Base-by-base conservation (phyloP, 2,888 invertebrate genomes). In the Dolomedes plantarius region DNA sequence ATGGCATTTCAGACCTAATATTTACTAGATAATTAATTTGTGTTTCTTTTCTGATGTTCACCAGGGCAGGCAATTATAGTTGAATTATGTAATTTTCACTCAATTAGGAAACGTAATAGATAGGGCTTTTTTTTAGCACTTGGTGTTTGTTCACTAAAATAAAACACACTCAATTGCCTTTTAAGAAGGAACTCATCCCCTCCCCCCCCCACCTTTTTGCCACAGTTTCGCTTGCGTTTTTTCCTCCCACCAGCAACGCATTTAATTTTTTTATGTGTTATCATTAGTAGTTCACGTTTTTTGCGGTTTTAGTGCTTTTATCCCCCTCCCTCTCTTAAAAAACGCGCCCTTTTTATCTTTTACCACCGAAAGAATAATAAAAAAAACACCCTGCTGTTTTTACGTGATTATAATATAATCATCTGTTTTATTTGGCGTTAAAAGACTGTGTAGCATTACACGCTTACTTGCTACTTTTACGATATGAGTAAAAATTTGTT, bases 41-140 rank as follows among this genome's bases (percentile, higher is more conserved):
- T 78, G 72, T 78, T 71, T 64, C 39, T 74, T 65, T 46, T 31
- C 69, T 3, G 23, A 31, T 16, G 23, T 7, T 13, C 31, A 31
- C 71, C 72, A 65, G 50, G 36, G 29, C 41, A 32, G 71, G 82
- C 85, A 86, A 86, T 86, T 86, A 86, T 68, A 86, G 68, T 86
- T 79, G 85, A 86, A 86, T 86, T 86, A 86, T 86, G 85, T 86
- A 86, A 86, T 86, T 79, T 79, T 78, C 78, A 79, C 67, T 86
- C 85, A 86, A 86, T 86, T 86, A 86, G 79, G 74, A 75, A n/a
- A n/a, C 76, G 69, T 86, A 86, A 86, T 86, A 86, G 85, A 86
- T 86, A 78, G 78, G n/a, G 36, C 39, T 67, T 77, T 85, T 83
- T 85, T 68, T 73, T 64, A 62, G 50, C 77, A 73, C 67, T 62